A percentile compares a stretch with the other conserved stretches of the same genome.
Conservation (phyloP, 2,888 invertebrate genomes). For the Cheiracanthium punctorium region DNA sequence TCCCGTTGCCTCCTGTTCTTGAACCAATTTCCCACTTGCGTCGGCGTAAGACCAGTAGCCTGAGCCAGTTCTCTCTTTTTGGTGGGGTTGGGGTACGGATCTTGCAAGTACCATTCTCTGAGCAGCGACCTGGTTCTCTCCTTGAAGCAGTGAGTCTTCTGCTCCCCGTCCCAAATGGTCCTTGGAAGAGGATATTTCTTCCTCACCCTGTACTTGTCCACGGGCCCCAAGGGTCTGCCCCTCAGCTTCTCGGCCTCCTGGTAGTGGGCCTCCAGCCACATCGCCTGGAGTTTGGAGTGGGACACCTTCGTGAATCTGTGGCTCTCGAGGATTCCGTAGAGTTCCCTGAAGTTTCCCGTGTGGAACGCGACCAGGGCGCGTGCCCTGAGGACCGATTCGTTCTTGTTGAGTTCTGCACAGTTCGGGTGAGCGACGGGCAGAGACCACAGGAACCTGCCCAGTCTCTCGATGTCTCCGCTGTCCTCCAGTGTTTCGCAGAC, state of each 20-base stretch:
- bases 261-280: conserved; percentile 96
- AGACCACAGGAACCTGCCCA: conserved; percentile 92
- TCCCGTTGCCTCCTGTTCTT: conserved; percentile 91
- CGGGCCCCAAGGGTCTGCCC: conserved; percentile 92
- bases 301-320: conserved; percentile 92
- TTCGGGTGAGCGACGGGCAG: conserved; percentile 92
- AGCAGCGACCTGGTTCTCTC: conserved; percentile 93
- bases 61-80: conserved; percentile 93
- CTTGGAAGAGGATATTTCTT: conserved; percentile 95
- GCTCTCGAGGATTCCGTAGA: conserved; percentile 91
- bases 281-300: conserved; percentile 89
- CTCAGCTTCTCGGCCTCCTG: conserved; percentile 93
- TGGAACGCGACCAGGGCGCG: conserved; percentile 92
- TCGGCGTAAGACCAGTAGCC: conserved; percentile 92
- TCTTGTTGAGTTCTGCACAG: conserved; percentile 85
- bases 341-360: conserved; percentile 90
- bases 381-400: conserved; percentile 90
- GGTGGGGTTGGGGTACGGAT: conserved; percentile 95
- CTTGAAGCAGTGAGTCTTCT: conserved; percentile 97
- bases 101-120: conserved; percentile 98
- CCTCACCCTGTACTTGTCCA: conserved; percentile 93
- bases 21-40: conserved; percentile 96
- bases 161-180: conserved; percentile 97
- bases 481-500: conserved; percentile 97
- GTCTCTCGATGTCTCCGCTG: conserved; percentile 91